Evolutionary conservation across 1,140 invertebrate species (phyloP), one percentile per base, ranked within the genome.

Genomic region (Hycleus cichorii): DNA sequence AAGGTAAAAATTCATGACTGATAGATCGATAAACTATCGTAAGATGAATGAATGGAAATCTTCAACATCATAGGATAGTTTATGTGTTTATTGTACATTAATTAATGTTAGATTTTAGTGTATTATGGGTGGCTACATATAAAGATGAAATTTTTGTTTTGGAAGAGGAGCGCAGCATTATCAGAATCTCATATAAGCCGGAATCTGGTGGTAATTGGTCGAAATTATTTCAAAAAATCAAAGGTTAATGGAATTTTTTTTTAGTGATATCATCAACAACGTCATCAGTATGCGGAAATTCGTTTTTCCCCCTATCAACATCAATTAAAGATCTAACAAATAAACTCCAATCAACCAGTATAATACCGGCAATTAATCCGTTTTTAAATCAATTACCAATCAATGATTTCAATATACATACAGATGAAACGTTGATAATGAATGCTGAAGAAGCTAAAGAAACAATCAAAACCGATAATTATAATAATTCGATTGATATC

Each of bases 91-190:
- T 18, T 18, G 18, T 18, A 18, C 18, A 18, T 18, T 49, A 57
- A 47, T 47, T 10, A 55, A 49, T 46, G 50, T 67, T 65, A 48
- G 60, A 26, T 69, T 69, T 12, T 69, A 81, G 79, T 49, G 77
- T 82, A 38, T 64, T 80, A 51, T 77, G 77, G 51, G 79, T 91
- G 6, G 81, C 84, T 39, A 83, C 86, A 32, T 78, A 79, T 61
- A 81, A 82, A 67, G 84, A 88, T 63, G 90, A 93, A 79, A 85
- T 93, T 61, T 91, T 91, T 75, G 75, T 93, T 46, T 72, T 93
- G 58, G 82, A 87, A 72, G 83, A 84, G 1, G 73, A 81, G 42
- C 76, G 86, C 58, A 83, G 83, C 69, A 76, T 89, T 46, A 73
- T 88, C 57, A 74, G 87, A 25, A 78, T 88, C 24, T 78, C 83